Evolutionary conservation across 2,888 invertebrate species (phyloP), one percentile per base, ranked within the genome.

Genomic region (Caenorhabditis doughertyi): DNA sequence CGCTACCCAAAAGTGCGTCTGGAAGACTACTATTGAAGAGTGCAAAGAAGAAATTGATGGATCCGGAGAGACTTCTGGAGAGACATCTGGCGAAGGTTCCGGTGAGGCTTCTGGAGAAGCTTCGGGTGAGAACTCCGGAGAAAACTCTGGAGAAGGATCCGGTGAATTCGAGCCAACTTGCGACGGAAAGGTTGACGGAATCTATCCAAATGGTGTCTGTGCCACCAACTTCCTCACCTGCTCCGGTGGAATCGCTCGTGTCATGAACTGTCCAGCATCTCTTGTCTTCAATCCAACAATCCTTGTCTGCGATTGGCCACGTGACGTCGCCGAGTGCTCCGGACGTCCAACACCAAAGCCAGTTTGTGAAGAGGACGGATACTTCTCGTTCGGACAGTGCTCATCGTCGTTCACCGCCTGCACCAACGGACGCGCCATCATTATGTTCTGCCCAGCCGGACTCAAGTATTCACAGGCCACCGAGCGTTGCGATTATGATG

Each of bases 351-450:
- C 55, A 29, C 64, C 70, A 16, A n/a, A 27, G 39, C 51, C 64
- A 70, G n/a, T 58, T 35, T 79, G 71, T 29, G 65, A 82, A 49
- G 67, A 64, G 8, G 79, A 79, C 56, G 83, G 83, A 51, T 74
- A 72, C 56, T 83, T 74, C 67, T 79, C 83, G 18, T 79, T 70
- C 71, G 83, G 83, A 29, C 58, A 74, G 39, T 83, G 83, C 64
- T 79, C 79, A 2, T 60, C 74, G 7, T 42, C 55, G 35, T 83
- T 79, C 83, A 79, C 74, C 35, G 79, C 83, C 7, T 83, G 83
- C 71, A 71, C 79, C 44, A 79, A 83, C 42, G 64, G 65, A 27
- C 70, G 71, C 11, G 62, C 83, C 55, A 74, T 83, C 44, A 29
- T 74, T 51, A 79, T 79, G 74, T 79, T 74, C 79, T 83, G 83